Evolutionary conservation across 1,140 invertebrate genomes (phyloP), one percentile per base, ranked within the genome.

Genomic region (Meloidogyne chitwoodi): DNA sequence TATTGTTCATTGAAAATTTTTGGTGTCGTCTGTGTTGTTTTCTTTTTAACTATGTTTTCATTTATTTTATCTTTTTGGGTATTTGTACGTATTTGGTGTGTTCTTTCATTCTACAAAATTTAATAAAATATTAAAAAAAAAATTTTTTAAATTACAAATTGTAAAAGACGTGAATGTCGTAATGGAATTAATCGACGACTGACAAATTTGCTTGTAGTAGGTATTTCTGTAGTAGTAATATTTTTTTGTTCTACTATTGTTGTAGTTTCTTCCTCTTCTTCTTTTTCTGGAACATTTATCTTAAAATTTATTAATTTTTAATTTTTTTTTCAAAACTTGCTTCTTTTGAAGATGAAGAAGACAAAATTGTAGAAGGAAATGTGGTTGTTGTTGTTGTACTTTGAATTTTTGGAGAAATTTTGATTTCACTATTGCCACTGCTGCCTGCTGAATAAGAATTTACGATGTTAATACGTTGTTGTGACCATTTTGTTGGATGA

Each of bases 271-370:
- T 73, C 71, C 48, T 61, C 56, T 22, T 73, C 71, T 64, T 73
- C 71, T 8, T 73, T 73, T 31, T 73, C 71, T 4, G 71, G 44
- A 27, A 73, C 71, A 63, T 14, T 63, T 63, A 73, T 29, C 71
- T 73, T 16, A 31, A 48, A 31, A 19, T 8, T 27, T 29, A 44
- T 19, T n/a, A n/a, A n/a, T n/a, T n/a, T n/a, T 24, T 29, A 70
- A 31, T 44, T 11, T 19, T 8, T 31, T 41, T n/a, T 56, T n/a
- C n/a, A n/a, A 14, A 26, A 38, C 34, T 27, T 31, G 44, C 26
- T 10, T 65, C 31, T 76, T 31, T 44, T 72, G 67, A 16, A 12
- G 74, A 24, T 73, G 67, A 64, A 12, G 19, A 27, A 19, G n/a
- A 19, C 56, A 14, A 3, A 1, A 12, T 26, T 74, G 38, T 31